phyloP scores from a whole-genome alignment of 2,113 vertebrate species.

The Actenoides lindsayi region DNA sequence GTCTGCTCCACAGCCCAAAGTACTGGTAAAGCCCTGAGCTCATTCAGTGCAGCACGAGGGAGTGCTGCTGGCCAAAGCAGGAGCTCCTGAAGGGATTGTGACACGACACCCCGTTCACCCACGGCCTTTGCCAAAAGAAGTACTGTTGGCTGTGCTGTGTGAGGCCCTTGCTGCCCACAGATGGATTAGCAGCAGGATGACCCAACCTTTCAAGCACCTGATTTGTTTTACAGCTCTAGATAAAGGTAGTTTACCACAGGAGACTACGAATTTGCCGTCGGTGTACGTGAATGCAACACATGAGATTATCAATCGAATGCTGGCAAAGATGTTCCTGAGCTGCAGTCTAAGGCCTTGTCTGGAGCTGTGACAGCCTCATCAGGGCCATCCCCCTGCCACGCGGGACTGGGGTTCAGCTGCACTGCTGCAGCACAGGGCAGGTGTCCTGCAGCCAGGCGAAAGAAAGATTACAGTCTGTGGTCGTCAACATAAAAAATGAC shows the following conservation, averaged over 20 bases:
- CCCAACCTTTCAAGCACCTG: not conserved
- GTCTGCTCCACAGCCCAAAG: not conserved
- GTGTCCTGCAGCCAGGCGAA: not conserved
- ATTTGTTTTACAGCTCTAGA: not conserved
- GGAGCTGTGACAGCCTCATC: not conserved
- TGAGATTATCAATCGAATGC: not conserved
- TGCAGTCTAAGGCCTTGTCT: not conserved
- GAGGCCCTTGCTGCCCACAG: not conserved
- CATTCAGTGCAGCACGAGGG: not conserved
- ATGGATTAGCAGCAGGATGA: constrained; percentile 4
- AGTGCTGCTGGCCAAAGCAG: not conserved
- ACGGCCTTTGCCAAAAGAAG: not conserved
- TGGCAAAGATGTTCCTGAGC: not conserved
- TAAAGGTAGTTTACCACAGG: not conserved
- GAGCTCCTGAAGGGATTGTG: not conserved
- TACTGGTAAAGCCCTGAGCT: not conserved
- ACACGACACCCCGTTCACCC: not conserved
- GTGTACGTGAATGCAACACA: too few species aligned
- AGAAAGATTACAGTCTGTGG: not conserved
- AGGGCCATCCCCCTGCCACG: not conserved
- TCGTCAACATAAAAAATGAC: not conserved
- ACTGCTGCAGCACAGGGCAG: not conserved
- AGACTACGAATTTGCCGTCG: not conserved
- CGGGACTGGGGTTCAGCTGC: not conserved
- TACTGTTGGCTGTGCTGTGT: not conserved